These are phyloP conservation scores for Dorcus parallelipipedus DNA, from an alignment of 2,888 invertebrate genomes.

Conservation along the genomic window DNA sequence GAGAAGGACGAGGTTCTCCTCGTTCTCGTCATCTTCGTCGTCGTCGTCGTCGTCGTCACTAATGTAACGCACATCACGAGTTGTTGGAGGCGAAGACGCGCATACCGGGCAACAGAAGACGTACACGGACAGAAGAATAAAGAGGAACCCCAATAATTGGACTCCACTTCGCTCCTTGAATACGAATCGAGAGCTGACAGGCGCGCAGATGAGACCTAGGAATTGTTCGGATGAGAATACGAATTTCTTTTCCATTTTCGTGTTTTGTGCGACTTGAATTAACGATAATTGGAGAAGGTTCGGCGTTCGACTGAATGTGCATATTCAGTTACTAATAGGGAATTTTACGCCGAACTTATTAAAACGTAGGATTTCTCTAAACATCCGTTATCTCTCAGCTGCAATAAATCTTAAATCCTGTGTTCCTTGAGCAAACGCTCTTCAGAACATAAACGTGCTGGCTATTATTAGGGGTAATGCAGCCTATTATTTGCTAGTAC, in stretches of 20 bases:
- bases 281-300: constrained; percentile 24
- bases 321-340: background rate
- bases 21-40: too few species aligned
- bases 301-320: constrained; percentile 7
- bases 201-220: constrained; percentile 34
- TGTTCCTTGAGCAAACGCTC: too few species aligned
- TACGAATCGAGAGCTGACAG: constrained; percentile 37
- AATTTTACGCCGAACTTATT: too few species aligned
- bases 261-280: constrained; percentile 23
- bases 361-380: background rate
- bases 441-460: too few species aligned
- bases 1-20: background rate
- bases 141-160: constrained; percentile 41
- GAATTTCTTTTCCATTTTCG: constrained; percentile 27
- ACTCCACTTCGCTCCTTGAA: constrained; percentile 37
- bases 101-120: constrained; percentile 21
- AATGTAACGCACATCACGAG: constrained; percentile 31
- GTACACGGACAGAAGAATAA: constrained; percentile 26
- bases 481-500: too few species aligned
- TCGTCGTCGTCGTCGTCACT: constrained; percentile 24
- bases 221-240: constrained; percentile 33
- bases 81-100: constrained; percentile 28
- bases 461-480: too few species aligned
- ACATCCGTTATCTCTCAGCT: background rate
- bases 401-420: too few species aligned